Conservation (phyloP, 2,888 invertebrate genomes). For the Druceiella hillmani region DNA sequence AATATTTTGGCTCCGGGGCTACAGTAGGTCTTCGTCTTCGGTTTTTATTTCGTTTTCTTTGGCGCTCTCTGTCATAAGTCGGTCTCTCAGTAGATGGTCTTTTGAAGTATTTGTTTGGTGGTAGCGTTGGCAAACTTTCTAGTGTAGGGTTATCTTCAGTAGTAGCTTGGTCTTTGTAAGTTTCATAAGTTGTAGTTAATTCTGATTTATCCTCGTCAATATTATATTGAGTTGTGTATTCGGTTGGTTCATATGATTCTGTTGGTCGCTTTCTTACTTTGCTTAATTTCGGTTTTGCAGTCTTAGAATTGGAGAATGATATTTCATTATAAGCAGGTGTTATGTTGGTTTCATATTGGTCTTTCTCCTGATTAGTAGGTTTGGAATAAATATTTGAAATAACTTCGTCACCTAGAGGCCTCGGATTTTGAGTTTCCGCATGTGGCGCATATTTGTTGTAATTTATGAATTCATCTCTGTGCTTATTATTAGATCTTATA, state of each 20-base stretch:
- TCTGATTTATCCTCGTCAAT: constrained; percentile 13
- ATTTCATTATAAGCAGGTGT: constrained; percentile 31
- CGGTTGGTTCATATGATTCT: constrained; percentile 11
- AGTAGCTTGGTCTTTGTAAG: constrained; percentile 17
- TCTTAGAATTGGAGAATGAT: constrained; percentile 12
- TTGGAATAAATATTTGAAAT: too few relatives aligned
- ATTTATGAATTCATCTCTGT: constrained; percentile 12
- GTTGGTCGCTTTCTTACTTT: constrained; percentile 17
- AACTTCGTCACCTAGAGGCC: constrained; percentile 43
- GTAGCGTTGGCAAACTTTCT: constrained; percentile 41
- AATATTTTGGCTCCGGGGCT: constrained; percentile 29
- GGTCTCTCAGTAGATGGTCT: constrained; percentile 32
- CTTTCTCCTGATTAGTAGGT: too few relatives aligned
- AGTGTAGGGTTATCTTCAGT: constrained; percentile 33
- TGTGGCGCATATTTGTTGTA: constrained; percentile 40
- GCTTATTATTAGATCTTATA: constrained; percentile 14
- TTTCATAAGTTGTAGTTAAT: constrained; percentile 19
- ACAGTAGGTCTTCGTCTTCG: constrained; percentile 45
- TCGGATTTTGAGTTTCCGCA: constrained; percentile 44
- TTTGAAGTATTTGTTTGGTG: constrained; percentile 45
- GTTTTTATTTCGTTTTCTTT: constrained; percentile 43
- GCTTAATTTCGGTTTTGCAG: too few relatives aligned
- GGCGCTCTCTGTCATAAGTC: constrained; percentile 36
- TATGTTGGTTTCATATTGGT: constrained; percentile 36
- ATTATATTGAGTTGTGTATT: constrained; percentile 14